Evolutionary conservation across 1,140 invertebrate species (phyloP).

Genomic region (Scaptomyza graminum): DNA sequence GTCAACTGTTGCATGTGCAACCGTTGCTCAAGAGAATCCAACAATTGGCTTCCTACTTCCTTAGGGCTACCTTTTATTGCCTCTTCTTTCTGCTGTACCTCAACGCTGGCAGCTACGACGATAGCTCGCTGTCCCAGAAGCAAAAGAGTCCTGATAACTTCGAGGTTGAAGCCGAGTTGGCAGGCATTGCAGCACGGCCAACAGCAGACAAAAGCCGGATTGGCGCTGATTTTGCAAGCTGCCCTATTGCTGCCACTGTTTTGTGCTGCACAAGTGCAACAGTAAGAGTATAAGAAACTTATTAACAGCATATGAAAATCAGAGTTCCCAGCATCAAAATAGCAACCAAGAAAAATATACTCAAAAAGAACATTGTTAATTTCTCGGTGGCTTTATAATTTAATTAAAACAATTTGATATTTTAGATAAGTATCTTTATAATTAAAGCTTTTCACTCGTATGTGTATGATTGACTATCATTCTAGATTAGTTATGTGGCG

Average conservation of each 20-base stretch:
- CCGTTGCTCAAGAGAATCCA: slow-evolving; percentile 27
- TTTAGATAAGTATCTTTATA: neutral
- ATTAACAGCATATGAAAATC: slow-evolving; percentile 17
- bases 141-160: slow-evolving; percentile 29
- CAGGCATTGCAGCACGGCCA: slow-evolving; percentile 6
- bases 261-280: slow-evolving; percentile 35
- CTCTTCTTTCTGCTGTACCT: slow-evolving; percentile 9
- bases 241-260: slow-evolving; percentile 36
- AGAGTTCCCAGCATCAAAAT: slow-evolving; percentile 1
- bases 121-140: slow-evolving; percentile 2
- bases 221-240: slow-evolving; percentile 39
- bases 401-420: neutral
- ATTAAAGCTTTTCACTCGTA: slow-evolving; percentile 6
- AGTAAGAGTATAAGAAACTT: slow-evolving; percentile 28
- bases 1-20: slow-evolving; percentile 19
- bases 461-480: slow-evolving; percentile 11
- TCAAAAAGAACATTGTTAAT: slow-evolving; percentile 2
- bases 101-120: slow-evolving; percentile 23
- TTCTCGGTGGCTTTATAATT: slow-evolving; percentile 11
- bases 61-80: slow-evolving; percentile 29
- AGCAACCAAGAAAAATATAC: neutral
- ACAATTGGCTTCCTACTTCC: slow-evolving; percentile 42
- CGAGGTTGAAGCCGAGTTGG: slow-evolving; percentile 42
- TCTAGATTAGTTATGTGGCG: slow-evolving; percentile 10
- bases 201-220: neutral